Conservation (phyloP, 1,140 invertebrate species). For the Tetramorium simillimum region DNA sequence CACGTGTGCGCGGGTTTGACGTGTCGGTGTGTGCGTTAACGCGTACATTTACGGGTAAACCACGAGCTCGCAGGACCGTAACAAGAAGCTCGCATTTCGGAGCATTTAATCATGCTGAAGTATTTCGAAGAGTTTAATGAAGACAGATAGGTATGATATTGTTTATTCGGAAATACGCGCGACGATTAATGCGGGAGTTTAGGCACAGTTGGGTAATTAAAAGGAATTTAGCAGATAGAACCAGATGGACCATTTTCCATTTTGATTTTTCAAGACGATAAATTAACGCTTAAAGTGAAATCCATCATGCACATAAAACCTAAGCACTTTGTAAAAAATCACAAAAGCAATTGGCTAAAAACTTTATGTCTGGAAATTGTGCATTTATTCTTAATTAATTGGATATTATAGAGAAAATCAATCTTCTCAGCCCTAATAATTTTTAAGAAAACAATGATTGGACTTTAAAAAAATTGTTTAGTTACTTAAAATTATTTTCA, state of each 20-base stretch:
- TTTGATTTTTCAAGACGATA: slow-evolving; percentile 16
- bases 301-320: neutral
- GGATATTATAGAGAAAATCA: neutral
- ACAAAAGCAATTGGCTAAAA: neutral
- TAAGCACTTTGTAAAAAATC: neutral
- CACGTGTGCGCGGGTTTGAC: neutral
- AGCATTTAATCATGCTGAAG: slow-evolving; percentile 59
- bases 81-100: slow-evolving; percentile 56
- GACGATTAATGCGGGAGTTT: slow-evolving; percentile 55
- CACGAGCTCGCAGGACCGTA: slow-evolving; percentile 52
- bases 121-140: slow-evolving; percentile 62
- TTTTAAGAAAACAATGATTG: neutral
- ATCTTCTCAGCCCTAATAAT: neutral
- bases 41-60: slow-evolving; percentile 57
- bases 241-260: neutral
- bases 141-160: slow-evolving; percentile 58
- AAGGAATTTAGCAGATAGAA: slow-evolving; percentile 26
- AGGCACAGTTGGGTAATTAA: slow-evolving; percentile 36
- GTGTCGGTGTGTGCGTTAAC: slow-evolving; percentile 35
- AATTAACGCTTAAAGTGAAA: neutral
- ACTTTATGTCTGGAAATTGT: neutral
- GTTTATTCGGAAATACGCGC: slow-evolving; percentile 54
- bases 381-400: neutral
- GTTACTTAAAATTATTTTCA: neutral
- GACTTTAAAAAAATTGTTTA: neutral